phyloP scores from a whole-genome alignment of 2,113 vertebrate genomes.

The Romanogobio albipinnatus region DNA sequence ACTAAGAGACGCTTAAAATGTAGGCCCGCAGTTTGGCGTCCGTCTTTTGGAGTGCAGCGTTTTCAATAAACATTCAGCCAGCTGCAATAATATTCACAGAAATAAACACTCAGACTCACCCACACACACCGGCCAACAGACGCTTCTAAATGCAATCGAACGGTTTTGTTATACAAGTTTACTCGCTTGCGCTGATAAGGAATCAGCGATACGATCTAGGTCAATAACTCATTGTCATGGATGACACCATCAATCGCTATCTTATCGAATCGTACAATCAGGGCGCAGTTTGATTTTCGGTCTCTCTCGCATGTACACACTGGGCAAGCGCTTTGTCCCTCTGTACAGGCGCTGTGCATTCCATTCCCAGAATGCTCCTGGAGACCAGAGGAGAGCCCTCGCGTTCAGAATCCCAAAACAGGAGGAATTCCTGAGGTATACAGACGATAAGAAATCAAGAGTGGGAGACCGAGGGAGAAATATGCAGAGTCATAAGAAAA shows the following conservation, averaged over 20 bases:
- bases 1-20: constrained; percentile 16
- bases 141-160: constrained; percentile 6
- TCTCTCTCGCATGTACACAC: background rate
- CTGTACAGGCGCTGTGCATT: constrained; percentile 26
- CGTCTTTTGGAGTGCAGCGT: constrained; percentile 1
- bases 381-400: constrained; percentile 32
- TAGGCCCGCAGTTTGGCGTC: constrained; percentile 10
- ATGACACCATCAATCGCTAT: background rate
- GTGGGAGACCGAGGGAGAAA: constrained; percentile 47
- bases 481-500: constrained; percentile 69
- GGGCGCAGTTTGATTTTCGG: constrained; percentile 12
- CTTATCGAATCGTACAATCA: constrained; percentile 22
- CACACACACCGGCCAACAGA: background rate
- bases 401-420: background rate
- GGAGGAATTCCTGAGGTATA: constrained; percentile 49
- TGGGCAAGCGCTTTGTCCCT: background rate
- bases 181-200: background rate
- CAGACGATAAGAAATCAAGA: constrained; percentile 26
- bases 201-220: background rate
- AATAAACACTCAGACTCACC: constrained; percentile 30
- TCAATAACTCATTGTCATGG: background rate
- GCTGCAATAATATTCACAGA: constrained; percentile 39
- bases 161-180: background rate
- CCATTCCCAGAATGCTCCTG: constrained; percentile 47
- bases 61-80: constrained; percentile 46